A percentile compares a stretch with the other conserved stretches of the same genome.
Evolutionary conservation across 2,113 vertebrate genomes (phyloP).

Genomic region (Fregata magnificens): DNA sequence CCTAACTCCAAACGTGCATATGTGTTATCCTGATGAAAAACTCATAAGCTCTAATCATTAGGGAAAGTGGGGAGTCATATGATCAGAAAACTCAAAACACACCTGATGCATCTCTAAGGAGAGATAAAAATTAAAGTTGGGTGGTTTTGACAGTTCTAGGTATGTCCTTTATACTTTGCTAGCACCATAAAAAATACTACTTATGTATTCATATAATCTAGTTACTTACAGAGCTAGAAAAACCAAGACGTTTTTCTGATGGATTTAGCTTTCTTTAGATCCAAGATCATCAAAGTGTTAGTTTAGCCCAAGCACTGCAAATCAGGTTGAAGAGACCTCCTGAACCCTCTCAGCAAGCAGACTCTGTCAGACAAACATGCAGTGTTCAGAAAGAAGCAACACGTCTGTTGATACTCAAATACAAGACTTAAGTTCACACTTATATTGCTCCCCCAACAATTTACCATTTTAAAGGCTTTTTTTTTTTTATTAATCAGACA

Average conservation of each 20-base stretch:
- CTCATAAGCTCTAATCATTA: neutral
- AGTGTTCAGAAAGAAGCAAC: neutral
- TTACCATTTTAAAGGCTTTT: neutral
- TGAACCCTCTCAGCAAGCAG: neutral
- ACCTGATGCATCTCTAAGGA: neutral
- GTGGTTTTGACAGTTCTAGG: neutral
- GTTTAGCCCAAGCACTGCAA: neutral
- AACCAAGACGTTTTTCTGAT: neutral
- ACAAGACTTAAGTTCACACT: neutral
- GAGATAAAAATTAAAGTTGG: neutral
- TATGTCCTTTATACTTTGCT: neutral
- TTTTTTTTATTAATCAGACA: neutral
- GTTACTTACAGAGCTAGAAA: neutral
- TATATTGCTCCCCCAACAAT: fast-evolving
- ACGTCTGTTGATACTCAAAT: neutral
- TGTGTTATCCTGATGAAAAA: neutral
- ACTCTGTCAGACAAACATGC: neutral
- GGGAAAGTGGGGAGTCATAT: neutral
- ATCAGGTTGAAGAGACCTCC: neutral
- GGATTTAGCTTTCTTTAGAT: neutral
- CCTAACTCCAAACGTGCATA: neutral
- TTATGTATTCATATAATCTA: neutral
- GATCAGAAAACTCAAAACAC: neutral
- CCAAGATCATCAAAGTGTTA: neutral
- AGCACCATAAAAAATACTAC: neutral